phyloP scores from a whole-genome alignment of 1,140 invertebrate species.

The Euwallacea similis region DNA sequence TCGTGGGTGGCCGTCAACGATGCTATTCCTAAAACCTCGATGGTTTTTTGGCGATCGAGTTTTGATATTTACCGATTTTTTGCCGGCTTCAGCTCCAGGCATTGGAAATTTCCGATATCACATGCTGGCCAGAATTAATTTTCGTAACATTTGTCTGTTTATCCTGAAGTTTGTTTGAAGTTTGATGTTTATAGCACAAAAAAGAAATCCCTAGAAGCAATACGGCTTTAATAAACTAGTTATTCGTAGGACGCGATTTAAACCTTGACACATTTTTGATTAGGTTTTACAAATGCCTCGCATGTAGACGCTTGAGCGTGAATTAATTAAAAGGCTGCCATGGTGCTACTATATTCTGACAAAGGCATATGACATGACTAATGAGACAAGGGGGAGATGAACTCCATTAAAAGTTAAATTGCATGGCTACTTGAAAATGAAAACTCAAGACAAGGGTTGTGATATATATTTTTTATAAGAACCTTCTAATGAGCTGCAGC shows the following conservation, averaged over 20 bases:
- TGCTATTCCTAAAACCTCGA: not conserved
- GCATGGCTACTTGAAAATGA: slow-evolving; percentile 13
- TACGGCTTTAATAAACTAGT: not conserved
- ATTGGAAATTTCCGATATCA: slow-evolving; percentile 4
- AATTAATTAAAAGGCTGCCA: slow-evolving; percentile 5
- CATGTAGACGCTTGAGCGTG: slow-evolving; percentile 7
- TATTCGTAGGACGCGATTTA: not conserved
- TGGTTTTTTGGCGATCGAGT: not conserved
- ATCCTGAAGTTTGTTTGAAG: not conserved
- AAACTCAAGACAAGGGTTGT: not conserved
- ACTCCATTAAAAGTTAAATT: slow-evolving; percentile 25
- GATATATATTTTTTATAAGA: not conserved
- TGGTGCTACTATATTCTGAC: slow-evolving; percentile 6
- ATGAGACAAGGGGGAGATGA: slow-evolving; percentile 19
- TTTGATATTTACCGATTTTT: slow-evolving; percentile 1
- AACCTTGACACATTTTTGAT: slow-evolving; percentile 2
- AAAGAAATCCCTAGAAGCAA: not conserved
- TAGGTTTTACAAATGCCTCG: not conserved
- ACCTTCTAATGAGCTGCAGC: not conserved
- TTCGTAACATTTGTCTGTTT: slow-evolving; percentile 2
- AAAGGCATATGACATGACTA: slow-evolving; percentile 22
- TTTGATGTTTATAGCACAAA: slow-evolving; percentile 2
- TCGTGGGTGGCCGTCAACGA: not conserved
- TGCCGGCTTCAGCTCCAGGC: not conserved
- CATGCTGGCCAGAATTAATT: not conserved